Evolutionary conservation across 2,113 vertebrate genomes (phyloP).

Genomic region (Spermophilus dauricus): DNA sequence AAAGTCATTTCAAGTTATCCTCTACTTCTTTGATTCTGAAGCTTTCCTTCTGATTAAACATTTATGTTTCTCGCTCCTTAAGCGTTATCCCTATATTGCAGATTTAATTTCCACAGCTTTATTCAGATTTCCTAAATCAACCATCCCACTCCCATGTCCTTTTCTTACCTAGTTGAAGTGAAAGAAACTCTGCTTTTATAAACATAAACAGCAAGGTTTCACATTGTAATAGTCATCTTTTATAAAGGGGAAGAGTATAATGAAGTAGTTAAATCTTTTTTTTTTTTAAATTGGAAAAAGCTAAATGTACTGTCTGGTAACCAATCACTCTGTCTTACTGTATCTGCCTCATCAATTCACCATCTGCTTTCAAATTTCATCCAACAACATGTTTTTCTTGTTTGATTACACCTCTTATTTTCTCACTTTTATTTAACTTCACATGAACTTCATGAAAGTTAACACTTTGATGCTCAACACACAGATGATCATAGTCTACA

Average conservation of each 20-base stretch:
- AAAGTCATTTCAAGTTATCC: not conserved
- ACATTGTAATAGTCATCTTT: not conserved
- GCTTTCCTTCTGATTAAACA: constrained; percentile 61
- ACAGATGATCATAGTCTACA: not conserved
- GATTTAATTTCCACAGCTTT: constrained; percentile 64
- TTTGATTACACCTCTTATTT: constrained; percentile 76
- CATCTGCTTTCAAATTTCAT: constrained; percentile 82
- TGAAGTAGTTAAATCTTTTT: constrained; percentile 65
- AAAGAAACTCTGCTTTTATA: constrained; percentile 26
- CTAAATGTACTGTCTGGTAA: constrained; percentile 74
- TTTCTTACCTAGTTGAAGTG: constrained; percentile 13
- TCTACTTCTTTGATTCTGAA: not conserved
- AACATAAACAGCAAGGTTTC: not conserved
- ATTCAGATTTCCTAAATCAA: constrained; percentile 59
- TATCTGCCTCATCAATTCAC: constrained; percentile 80
- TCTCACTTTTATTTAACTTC: constrained; percentile 76
- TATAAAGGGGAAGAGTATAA: not conserved
- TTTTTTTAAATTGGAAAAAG: constrained; percentile 69
- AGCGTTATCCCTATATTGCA: not conserved
- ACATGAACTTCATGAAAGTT: constrained; percentile 54
- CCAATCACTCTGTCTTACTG: constrained; percentile 61
- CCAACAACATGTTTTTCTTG: constrained; percentile 81
- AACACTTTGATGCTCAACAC: constrained; percentile 34
- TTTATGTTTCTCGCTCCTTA: constrained; percentile 51
- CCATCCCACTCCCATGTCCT: not conserved